These are phyloP conservation scores for Adelges cooleyi DNA, from an alignment of 1,140 invertebrate genomes.

Conservation along the genomic window DNA sequence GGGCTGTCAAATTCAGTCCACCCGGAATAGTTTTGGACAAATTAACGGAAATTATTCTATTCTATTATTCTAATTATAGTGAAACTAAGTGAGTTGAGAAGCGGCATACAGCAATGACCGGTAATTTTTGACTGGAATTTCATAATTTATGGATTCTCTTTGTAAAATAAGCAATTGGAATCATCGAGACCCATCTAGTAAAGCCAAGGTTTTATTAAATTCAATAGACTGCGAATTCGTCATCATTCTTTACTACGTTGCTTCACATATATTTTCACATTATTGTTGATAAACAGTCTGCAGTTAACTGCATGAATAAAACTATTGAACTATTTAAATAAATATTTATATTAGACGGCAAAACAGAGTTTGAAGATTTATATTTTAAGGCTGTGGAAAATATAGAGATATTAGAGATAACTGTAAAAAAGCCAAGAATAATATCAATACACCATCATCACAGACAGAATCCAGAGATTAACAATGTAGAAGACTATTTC, in stretches of 20 bases:
- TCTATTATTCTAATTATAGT: neutral
- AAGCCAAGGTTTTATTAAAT: neutral
- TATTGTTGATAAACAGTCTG: neutral
- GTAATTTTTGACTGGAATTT: neutral
- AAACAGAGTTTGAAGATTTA: neutral
- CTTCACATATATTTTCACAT: constrained; percentile 1
- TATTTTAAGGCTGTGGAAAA: neutral
- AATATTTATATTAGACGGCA: neutral
- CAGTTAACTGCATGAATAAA: neutral
- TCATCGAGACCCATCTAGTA: neutral
- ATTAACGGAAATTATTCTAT: neutral
- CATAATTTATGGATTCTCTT: neutral
- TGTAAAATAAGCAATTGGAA: neutral
- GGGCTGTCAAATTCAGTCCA: neutral
- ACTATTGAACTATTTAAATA: neutral
- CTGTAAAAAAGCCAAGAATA: too few relatives aligned
- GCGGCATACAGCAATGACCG: neutral
- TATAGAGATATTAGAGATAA: neutral
- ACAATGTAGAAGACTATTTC: constrained; percentile 5
- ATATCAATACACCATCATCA: neutral
- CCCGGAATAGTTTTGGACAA: neutral
- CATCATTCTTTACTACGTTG: neutral
- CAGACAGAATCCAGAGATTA: neutral
- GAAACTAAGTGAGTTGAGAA: neutral
- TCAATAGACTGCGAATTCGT: neutral